Conservation (phyloP, 2,888 invertebrate species). For the Hedychridium roseum region DNA sequence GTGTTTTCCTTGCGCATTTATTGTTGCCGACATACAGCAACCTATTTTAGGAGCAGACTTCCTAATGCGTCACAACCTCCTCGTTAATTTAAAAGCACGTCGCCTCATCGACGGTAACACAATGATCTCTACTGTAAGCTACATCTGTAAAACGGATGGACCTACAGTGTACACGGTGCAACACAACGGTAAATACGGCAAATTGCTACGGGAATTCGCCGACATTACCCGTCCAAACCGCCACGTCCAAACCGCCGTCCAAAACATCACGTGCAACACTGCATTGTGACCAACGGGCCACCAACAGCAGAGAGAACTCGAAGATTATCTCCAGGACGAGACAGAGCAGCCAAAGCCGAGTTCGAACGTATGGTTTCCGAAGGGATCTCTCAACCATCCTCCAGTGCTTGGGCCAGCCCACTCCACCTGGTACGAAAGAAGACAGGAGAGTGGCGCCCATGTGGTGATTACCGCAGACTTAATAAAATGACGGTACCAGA, state of each 20-base stretch:
- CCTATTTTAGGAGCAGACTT: conserved; percentile 1
- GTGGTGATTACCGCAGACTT: neutral
- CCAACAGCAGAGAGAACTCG: neutral
- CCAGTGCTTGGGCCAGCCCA: neutral
- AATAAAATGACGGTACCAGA: conserved; percentile 2
- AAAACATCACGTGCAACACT: neutral
- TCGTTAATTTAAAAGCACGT: neutral
- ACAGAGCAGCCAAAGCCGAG: neutral
- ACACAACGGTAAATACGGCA: neutral
- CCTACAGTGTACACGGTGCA: neutral
- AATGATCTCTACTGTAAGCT: too few relatives aligned
- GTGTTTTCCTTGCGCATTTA: conserved; percentile 1
- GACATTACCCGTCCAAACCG: neutral
- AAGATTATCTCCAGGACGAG: neutral
- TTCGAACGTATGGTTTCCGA: neutral
- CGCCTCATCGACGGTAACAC: too few relatives aligned
- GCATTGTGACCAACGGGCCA: neutral
- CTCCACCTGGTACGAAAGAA: neutral
- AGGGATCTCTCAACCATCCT: neutral
- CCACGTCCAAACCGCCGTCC: too few relatives aligned
- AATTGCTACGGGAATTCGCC: neutral
- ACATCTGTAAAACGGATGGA: neutral
- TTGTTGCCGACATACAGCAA: neutral
- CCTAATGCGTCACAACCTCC: neutral
- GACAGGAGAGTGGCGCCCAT: neutral